phyloP scores from a whole-genome alignment of 2,888 invertebrate genomes.

The Actias luna region DNA sequence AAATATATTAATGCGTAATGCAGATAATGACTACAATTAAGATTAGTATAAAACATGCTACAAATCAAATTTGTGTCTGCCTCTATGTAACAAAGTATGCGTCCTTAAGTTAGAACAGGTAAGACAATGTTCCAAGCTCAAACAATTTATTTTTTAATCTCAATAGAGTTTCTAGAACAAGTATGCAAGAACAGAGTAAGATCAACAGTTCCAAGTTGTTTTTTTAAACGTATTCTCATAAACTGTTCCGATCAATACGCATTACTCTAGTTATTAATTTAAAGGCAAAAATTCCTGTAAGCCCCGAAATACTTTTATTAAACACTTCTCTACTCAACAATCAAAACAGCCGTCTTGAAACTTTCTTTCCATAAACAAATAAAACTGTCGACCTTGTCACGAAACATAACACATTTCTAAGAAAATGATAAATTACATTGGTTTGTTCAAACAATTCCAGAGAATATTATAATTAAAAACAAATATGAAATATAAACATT shows the following conservation, averaged over 20 bases:
- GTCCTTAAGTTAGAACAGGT: no score
- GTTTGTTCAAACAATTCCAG: neutral
- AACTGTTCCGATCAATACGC: no score
- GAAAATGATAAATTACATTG: neutral
- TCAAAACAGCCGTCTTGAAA: neutral
- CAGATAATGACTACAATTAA: no score
- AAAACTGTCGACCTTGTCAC: slow-evolving; percentile 5
- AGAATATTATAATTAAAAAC: neutral
- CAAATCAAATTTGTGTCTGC: no score
- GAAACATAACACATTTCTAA: neutral
- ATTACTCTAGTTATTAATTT: no score
- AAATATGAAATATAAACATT: neutral
- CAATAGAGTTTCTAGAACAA: no score
- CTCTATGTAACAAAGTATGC: no score
- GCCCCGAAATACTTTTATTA: neutral
- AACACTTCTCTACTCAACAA: neutral
- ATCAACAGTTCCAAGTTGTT: neutral
- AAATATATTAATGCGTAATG: no score
- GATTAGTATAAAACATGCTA: no score
- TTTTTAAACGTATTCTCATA: neutral
- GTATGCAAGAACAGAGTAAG: neutral
- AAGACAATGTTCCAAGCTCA: no score
- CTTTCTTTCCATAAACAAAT: neutral
- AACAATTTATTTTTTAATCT: no score
- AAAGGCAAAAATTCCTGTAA: neutral